A percentile compares a stretch with the other conserved stretches of the same genome.
phyloP scores from a whole-genome alignment of 2,888 invertebrate genomes.

The Adelognathus sp. region DNA sequence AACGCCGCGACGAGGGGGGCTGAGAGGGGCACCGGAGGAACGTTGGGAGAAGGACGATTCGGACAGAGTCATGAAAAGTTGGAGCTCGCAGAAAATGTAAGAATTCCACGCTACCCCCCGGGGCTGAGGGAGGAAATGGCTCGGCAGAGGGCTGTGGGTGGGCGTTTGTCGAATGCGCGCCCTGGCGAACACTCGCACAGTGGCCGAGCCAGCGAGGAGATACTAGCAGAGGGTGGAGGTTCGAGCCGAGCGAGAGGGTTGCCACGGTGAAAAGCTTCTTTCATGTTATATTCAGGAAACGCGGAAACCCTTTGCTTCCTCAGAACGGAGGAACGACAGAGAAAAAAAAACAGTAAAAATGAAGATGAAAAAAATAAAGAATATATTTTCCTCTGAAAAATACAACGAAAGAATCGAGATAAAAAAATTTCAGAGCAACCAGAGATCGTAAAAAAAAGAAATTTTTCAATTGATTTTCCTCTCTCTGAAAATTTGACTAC shows the following conservation, averaged over 20 bases:
- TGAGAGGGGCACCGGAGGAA: slow-evolving; percentile 34
- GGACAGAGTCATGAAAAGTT: slow-evolving; percentile 78
- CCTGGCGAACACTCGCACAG: slow-evolving; percentile 37
- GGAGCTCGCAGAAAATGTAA: slow-evolving; percentile 76
- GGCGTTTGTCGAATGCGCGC: slow-evolving; percentile 25
- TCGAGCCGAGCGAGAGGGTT: slow-evolving; percentile 43
- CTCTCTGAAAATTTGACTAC: too few species aligned
- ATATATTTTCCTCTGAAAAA: slow-evolving; percentile 36
- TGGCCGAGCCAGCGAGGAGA: slow-evolving; percentile 32
- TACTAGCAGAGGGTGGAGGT: slow-evolving; percentile 40
- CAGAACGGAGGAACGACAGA: slow-evolving; percentile 27
- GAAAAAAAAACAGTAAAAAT: slow-evolving; percentile 25
- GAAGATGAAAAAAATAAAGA: slow-evolving; percentile 19
- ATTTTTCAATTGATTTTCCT: too few species aligned
- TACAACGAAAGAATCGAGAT: slow-evolving; percentile 31
- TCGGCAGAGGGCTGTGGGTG: slow-evolving; percentile 11
- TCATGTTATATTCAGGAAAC: slow-evolving; percentile 52
- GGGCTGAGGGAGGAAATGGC: slow-evolving; percentile 49
- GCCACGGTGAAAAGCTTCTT: slow-evolving; percentile 53
- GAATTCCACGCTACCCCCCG: slow-evolving; percentile 65
- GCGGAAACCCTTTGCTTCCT: slow-evolving; percentile 51
- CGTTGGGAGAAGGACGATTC: slow-evolving; percentile 65
- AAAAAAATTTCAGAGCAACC: slow-evolving; percentile 29
- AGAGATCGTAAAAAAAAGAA: neutral
- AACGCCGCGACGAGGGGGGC: slow-evolving; percentile 28